A percentile compares a stretch with the other conserved stretches of the same genome.
phyloP scores from a whole-genome alignment of 2,113 vertebrate species.

The Phalacrocorax brasilianus region DNA sequence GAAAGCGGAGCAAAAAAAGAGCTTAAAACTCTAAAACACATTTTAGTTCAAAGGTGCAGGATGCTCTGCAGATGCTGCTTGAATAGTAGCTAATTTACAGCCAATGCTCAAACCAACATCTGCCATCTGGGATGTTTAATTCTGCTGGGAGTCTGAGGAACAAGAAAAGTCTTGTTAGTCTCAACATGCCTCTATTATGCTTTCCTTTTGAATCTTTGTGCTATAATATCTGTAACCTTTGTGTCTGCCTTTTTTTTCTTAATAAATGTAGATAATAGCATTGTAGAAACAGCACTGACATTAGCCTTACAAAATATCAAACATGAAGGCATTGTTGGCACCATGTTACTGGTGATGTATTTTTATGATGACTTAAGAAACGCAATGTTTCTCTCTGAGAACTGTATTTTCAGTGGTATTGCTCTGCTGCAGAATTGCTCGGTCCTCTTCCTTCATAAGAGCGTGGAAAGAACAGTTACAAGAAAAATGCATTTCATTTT shows the following conservation, averaged over 20 bases:
- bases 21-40: background rate
- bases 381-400: background rate
- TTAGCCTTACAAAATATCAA: background rate
- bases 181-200: background rate
- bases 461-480: background rate
- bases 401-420: background rate
- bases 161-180: background rate
- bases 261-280: background rate
- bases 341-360: background rate
- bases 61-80: background rate
- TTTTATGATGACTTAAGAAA: background rate
- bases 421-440: background rate
- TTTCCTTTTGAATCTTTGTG: background rate
- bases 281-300: background rate
- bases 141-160: background rate
- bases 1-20: background rate
- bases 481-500: conserved; percentile 52
- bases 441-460: background rate
- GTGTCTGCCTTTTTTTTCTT: background rate
- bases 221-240: background rate
- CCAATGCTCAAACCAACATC: background rate
- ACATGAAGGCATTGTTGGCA: background rate
- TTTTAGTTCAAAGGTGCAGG: background rate
- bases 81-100: background rate
- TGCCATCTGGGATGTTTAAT: background rate